Conservation (phyloP, 2,797 vertebrate genomes). For the Leontopithecus rosalia region DNA sequence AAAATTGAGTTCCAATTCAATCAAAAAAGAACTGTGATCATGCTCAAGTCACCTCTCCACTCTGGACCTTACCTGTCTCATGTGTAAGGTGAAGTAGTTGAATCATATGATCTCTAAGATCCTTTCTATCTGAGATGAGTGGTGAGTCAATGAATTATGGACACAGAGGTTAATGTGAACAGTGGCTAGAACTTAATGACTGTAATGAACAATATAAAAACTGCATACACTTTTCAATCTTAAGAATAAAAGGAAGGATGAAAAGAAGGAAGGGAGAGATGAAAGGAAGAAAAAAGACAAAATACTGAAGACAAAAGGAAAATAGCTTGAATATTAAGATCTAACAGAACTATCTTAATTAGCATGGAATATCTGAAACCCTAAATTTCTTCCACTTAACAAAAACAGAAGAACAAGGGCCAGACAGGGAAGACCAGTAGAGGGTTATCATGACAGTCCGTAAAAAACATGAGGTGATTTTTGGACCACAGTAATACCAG, state of each 20-base stretch:
- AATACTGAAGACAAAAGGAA: background rate
- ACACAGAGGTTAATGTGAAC: background rate
- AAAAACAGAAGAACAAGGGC: background rate
- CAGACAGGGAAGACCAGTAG: background rate
- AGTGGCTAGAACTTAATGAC: background rate
- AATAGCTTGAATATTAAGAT: background rate
- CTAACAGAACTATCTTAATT: background rate
- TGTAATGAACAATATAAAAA: background rate
- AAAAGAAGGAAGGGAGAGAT: too few relatives aligned
- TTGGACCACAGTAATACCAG: background rate
- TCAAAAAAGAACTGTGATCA: background rate
- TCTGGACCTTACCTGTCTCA: background rate
- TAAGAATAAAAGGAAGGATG: background rate
- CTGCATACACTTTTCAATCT: background rate
- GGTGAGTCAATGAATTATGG: background rate
- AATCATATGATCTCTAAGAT: background rate
- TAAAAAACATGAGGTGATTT: background rate
- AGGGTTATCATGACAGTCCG: background rate
- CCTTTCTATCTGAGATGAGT: background rate
- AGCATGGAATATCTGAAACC: background rate
- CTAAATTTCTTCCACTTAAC: background rate
- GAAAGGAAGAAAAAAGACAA: background rate
- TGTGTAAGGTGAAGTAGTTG: background rate
- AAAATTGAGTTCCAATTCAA: background rate
- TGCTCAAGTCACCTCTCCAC: background rate